Percentiles rank a stretch among this genome's conserved stretches.
Conservation (phyloP, 2,888 invertebrate species). For the Agrochola circellaris region DNA sequence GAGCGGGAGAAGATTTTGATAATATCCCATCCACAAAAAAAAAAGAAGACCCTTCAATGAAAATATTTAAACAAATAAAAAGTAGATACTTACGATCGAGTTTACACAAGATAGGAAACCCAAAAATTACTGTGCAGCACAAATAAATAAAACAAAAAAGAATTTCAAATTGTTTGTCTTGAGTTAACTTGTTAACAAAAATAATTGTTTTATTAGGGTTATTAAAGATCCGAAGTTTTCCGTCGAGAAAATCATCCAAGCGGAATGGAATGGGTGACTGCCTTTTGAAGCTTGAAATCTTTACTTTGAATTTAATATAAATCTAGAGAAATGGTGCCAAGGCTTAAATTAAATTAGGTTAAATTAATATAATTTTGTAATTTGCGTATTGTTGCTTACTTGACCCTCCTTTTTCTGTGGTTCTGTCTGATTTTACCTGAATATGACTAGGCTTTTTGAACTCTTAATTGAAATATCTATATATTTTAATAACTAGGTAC, state of each 20-base stretch:
- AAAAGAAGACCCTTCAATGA: too few relatives aligned
- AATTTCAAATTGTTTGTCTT: background rate
- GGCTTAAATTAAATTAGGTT: constrained; percentile 12
- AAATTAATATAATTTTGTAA: constrained; percentile 16
- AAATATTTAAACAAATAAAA: background rate
- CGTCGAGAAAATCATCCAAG: constrained; percentile 33
- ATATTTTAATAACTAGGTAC: too few relatives aligned
- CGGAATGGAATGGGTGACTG: constrained; percentile 35
- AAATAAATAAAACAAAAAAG: background rate
- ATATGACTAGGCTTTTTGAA: background rate
- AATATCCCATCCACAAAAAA: too few relatives aligned
- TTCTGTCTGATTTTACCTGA: background rate
- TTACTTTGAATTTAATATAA: constrained; percentile 44
- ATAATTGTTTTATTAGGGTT: constrained; percentile 45
- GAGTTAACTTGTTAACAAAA: constrained; percentile 26
- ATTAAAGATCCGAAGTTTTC: constrained; percentile 38
- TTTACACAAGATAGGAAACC: background rate
- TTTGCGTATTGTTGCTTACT: background rate
- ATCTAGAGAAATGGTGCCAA: constrained; percentile 26
- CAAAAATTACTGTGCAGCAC: background rate
- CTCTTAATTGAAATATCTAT: too few relatives aligned
- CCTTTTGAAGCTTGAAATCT: constrained; percentile 41
- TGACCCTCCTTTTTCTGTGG: background rate
- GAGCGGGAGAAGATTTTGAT: too few relatives aligned
- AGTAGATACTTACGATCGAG: background rate